These are phyloP conservation scores for Colaptes auratus DNA, from an alignment of 2,113 vertebrate species.

Conservation along the genomic window DNA sequence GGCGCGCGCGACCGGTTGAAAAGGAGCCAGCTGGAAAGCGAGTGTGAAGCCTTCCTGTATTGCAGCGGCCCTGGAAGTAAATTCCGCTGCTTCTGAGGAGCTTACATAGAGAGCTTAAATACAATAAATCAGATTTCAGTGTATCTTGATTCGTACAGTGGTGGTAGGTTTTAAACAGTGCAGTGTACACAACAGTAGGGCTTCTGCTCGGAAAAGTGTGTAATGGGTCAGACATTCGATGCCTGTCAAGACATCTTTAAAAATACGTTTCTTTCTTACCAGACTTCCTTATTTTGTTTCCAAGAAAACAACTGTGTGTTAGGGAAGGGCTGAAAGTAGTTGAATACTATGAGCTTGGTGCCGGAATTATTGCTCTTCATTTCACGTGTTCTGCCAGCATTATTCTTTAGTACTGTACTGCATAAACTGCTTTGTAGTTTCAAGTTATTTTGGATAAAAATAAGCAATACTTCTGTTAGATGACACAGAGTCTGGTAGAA, in stretches of 20 bases:
- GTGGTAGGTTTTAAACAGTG: neutral
- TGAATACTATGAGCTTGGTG: neutral
- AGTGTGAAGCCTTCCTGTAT: neutral
- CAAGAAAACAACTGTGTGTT: neutral
- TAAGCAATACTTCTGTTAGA: neutral
- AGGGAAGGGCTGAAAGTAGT: neutral
- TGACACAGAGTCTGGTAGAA: neutral
- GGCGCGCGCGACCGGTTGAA: no score
- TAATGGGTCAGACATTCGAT: neutral
- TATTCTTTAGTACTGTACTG: neutral
- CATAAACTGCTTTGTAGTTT: neutral
- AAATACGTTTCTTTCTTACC: neutral
- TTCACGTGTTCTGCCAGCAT: neutral
- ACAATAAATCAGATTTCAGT: neutral
- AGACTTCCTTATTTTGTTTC: constrained; percentile 1
- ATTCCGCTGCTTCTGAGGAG: accelerated
- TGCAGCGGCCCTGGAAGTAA: accelerated
- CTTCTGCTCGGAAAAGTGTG: neutral
- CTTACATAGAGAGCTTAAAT: neutral
- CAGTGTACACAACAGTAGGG: accelerated
- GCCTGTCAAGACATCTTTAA: neutral
- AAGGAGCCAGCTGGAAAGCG: accelerated
- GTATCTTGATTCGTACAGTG: accelerated
- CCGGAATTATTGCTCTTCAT: neutral
- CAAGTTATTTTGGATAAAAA: neutral